Percentiles rank a stretch among this genome's conserved stretches.
Conservation (phyloP, 2,888 invertebrate genomes). For the Lasioglossum zephyrum region DNA sequence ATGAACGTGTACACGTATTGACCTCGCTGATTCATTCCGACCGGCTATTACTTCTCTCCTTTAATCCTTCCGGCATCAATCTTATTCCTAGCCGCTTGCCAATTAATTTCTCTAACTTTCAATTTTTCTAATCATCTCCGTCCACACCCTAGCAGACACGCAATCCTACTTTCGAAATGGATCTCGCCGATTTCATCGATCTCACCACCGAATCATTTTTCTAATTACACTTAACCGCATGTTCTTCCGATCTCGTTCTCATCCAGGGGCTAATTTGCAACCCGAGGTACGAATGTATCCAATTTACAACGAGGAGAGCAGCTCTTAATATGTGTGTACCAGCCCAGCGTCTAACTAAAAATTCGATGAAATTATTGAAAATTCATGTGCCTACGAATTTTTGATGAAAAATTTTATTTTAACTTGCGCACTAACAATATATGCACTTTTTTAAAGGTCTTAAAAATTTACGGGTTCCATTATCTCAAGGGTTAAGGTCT, state of each 20-base stretch:
- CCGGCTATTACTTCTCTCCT: slow-evolving; percentile 41
- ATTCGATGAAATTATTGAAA: not conserved
- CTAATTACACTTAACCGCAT: not conserved
- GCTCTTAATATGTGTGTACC: too few relatives aligned
- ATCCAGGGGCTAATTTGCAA: too few relatives aligned
- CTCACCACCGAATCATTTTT: too few relatives aligned
- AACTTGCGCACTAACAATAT: too few relatives aligned
- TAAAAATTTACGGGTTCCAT: too few relatives aligned
- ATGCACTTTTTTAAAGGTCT: too few relatives aligned
- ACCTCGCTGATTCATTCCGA: slow-evolving; percentile 71
- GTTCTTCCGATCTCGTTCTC: too few relatives aligned
- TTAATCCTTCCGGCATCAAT: slow-evolving; percentile 45
- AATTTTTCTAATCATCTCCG: not conserved
- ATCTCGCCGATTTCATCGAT: not conserved
- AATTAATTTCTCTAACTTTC: not conserved
- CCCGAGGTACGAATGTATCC: too few relatives aligned
- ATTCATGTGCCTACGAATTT: too few relatives aligned
- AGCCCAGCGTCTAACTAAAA: not conserved
- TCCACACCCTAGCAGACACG: not conserved
- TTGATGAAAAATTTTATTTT: too few relatives aligned
- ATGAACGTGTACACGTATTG: slow-evolving; percentile 76
- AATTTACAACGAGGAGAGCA: not conserved
- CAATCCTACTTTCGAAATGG: not conserved
- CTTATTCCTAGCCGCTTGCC: not conserved
- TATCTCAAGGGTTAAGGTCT: too few relatives aligned